A percentile compares a stretch with the other conserved stretches of the same genome.
These are phyloP conservation scores for Dryadula phaetusa DNA, from an alignment of 2,888 invertebrate genomes.

Conservation along the genomic window DNA sequence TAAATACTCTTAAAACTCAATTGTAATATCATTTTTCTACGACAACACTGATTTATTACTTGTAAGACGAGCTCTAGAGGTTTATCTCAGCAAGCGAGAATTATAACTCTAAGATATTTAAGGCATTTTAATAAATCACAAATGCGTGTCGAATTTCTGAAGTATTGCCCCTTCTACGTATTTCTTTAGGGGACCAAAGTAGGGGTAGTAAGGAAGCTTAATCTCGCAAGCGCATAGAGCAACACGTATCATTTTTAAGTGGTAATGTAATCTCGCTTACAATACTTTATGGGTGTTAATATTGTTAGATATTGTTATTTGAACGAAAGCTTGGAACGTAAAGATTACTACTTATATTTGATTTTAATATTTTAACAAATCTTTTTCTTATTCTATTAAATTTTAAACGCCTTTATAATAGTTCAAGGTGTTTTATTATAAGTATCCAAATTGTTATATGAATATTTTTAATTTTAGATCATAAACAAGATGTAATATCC, in stretches of 20 bases:
- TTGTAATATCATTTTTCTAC: slow-evolving; percentile 67
- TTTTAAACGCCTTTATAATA: background rate
- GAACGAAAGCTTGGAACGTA: slow-evolving; percentile 20
- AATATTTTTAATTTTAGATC: no score
- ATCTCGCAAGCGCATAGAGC: slow-evolving; percentile 64
- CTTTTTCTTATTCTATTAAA: slow-evolving; percentile 16
- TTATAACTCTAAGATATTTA: slow-evolving; percentile 75
- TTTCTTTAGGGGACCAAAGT: slow-evolving; percentile 60
- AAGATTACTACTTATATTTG: background rate
- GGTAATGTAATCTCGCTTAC: slow-evolving; percentile 41
- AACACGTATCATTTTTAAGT: slow-evolving; percentile 48
- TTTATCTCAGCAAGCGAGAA: slow-evolving; percentile 78
- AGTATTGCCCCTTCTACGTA: slow-evolving; percentile 62
- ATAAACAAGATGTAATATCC: background rate
- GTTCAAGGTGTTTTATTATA: background rate
- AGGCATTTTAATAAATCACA: slow-evolving; percentile 82
- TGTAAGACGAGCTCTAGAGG: slow-evolving; percentile 73
- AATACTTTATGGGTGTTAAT: slow-evolving; percentile 36
- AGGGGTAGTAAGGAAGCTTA: slow-evolving; percentile 71
- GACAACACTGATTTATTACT: slow-evolving; percentile 77
- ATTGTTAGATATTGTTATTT: slow-evolving; percentile 40
- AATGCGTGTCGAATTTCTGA: slow-evolving; percentile 79
- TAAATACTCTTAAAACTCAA: slow-evolving; percentile 56
- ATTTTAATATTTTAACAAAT: slow-evolving; percentile 16
- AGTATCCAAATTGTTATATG: background rate